Conservation (phyloP, 2,797 vertebrate species). For the Dryobates pubescens region DNA sequence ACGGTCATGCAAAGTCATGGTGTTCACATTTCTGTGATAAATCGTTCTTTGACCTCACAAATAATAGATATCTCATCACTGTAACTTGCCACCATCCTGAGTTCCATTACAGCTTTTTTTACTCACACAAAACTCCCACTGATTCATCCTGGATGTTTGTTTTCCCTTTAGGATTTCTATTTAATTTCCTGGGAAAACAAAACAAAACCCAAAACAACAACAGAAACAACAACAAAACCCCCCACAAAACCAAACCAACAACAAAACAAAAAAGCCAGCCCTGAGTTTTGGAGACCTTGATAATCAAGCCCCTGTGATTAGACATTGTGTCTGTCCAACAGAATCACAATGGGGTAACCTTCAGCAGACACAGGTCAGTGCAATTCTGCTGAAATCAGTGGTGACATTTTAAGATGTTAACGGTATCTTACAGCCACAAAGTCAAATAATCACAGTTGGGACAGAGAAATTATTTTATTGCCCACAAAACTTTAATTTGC, state of each 20-base stretch:
- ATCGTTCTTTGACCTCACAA: constrained; percentile 6
- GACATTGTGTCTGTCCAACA: not conserved
- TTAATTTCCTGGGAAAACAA: not conserved
- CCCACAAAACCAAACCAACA: not conserved
- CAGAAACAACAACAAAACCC: no score
- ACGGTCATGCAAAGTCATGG: not conserved
- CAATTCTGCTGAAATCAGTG: not conserved
- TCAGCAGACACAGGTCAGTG: not conserved
- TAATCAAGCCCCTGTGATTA: not conserved
- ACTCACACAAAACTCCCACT: not conserved
- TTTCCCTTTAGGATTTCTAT: not conserved
- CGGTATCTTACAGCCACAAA: not conserved
- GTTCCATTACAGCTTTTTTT: not conserved
- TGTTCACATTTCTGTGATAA: not conserved
- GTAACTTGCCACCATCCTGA: not conserved
- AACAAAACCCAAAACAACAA: no score
- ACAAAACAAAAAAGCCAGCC: not conserved
- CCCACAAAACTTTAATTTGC: not conserved
- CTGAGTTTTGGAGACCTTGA: not conserved
- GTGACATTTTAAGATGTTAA: not conserved
- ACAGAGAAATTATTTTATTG: not conserved
- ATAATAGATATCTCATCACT: not conserved
- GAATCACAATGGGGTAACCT: not conserved
- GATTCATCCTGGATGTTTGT: not conserved
- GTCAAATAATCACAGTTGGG: not conserved